Base-by-base conservation (phyloP, 1,140 invertebrate genomes). In the Telenomus remus region DNA sequence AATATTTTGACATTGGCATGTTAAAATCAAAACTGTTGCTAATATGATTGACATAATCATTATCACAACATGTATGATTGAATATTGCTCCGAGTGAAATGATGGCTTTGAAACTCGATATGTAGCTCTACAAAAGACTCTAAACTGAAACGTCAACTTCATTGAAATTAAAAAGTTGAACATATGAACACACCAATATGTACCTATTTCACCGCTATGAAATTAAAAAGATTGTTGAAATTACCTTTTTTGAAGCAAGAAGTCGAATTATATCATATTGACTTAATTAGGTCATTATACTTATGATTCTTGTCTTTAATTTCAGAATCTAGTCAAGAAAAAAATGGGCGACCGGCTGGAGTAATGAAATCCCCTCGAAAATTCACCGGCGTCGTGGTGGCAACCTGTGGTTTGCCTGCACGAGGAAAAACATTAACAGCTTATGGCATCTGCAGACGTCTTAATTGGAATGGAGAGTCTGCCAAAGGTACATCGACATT, bases 361-460 rank as follows among this genome's bases (percentile, higher is more conserved):
- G 37, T 71, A 76, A 80, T 85, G 73, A 80, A 90, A 84, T 76
- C 89, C 79, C 78, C 87, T 11, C 84, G 88, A 2, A 92, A 92
- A 80, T 93, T 93, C 76, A 91, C 91, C 10, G 94, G 94, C 1
- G 89, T 95, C 63, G 91, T 98, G 12, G 95, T 98, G 69, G 94
- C 94, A 0, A 93, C 96, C 89, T 96, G 97, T 13, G 97, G 97
- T 34, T 88, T 98, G 57, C 97, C 97, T 7, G 97, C 96, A 2
- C 89, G 95, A 16, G 95, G 94, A 48, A 98, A 98, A 89, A 97
- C 95, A 16, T 94, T 96, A 82, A 92, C 98, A 61, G 94, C 95
- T 0, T 94, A 95, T 79, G 95, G 95, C 76, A 90, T 98, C n/a
- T 91, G 92, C 44, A 89, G 95, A 46, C 95, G 97, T 79, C 91